These are phyloP conservation scores for Typhlichthys eigenmanni DNA, from an alignment of 2,797 vertebrate genomes.

Conservation along the genomic window DNA sequence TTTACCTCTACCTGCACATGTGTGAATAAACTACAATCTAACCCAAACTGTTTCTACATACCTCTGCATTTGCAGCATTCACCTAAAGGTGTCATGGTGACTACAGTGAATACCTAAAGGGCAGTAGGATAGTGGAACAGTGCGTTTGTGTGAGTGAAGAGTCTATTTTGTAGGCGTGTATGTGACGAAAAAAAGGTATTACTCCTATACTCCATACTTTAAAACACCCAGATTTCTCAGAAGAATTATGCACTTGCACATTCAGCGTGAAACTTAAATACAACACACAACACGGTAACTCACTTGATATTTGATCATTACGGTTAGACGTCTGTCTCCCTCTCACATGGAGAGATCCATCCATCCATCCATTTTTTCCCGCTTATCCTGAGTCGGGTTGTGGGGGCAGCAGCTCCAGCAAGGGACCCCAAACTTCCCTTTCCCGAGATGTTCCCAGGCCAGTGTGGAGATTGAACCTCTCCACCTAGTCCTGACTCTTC, in stretches of 20 bases:
- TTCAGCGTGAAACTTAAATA: constrained; percentile 61
- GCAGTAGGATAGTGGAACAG: constrained; percentile 29
- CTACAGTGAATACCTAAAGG: background rate
- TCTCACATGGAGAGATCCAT: too few relatives aligned
- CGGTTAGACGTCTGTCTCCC: too few relatives aligned
- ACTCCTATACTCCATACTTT: constrained; percentile 44
- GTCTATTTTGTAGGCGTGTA: constrained; percentile 47
- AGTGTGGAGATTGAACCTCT: too few relatives aligned
- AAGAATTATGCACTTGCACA: constrained; percentile 59
- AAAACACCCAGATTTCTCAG: constrained; percentile 64
- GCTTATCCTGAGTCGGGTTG: too few relatives aligned
- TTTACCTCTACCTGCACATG: background rate
- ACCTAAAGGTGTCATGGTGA: background rate
- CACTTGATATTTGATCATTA: background rate
- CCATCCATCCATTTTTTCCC: too few relatives aligned
- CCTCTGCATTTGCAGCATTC: too few relatives aligned
- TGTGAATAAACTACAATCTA: background rate
- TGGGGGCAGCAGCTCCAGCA: too few relatives aligned
- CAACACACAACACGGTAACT: constrained; percentile 41
- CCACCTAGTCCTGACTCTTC: too few relatives aligned
- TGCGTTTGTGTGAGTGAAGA: background rate
- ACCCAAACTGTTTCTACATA: background rate
- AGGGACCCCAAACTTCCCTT: too few relatives aligned
- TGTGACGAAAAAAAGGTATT: constrained; percentile 47
- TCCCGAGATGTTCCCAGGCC: too few relatives aligned